A percentile compares a stretch with the other conserved stretches of the same genome.
Conservation (phyloP, 2,797 vertebrate genomes). For the Ibycter americanus region DNA sequence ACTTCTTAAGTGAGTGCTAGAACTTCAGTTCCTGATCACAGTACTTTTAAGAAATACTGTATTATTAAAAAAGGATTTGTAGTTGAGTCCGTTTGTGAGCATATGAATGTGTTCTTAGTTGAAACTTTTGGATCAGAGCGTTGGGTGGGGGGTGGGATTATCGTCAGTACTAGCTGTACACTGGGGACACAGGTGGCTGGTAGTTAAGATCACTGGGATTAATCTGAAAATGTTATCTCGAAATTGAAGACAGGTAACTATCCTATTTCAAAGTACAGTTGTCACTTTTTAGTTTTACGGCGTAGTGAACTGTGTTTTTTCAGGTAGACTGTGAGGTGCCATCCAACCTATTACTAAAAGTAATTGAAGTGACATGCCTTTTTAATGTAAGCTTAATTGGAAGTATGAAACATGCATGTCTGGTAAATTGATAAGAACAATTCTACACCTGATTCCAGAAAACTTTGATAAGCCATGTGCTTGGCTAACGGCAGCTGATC, state of each 20-base stretch:
- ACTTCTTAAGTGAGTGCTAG: slow-evolving; percentile 62
- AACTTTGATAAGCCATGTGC: neutral
- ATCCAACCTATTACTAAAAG: neutral
- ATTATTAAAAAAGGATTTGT: slow-evolving; percentile 1
- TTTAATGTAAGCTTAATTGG: slow-evolving; percentile 10
- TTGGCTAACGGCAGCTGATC: slow-evolving; percentile 15
- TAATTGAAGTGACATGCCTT: neutral
- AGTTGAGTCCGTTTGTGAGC: neutral
- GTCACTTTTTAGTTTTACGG: neutral
- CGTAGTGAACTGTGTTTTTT: neutral
- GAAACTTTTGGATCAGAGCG: neutral
- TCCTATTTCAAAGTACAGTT: neutral
- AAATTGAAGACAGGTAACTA: neutral
- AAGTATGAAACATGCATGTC: neutral
- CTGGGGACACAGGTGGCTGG: neutral
- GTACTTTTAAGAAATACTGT: slow-evolving; percentile 35
- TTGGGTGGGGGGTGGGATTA: neutral
- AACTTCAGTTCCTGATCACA: slow-evolving; percentile 51
- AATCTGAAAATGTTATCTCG: neutral
- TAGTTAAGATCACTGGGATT: neutral
- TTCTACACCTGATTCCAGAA: neutral
- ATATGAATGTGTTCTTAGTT: neutral
- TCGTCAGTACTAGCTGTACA: neutral
- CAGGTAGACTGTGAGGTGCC: neutral
- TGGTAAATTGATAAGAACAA: neutral